phyloP scores from a whole-genome alignment of 2,888 invertebrate genomes.

The Cheilosia grossa region DNA sequence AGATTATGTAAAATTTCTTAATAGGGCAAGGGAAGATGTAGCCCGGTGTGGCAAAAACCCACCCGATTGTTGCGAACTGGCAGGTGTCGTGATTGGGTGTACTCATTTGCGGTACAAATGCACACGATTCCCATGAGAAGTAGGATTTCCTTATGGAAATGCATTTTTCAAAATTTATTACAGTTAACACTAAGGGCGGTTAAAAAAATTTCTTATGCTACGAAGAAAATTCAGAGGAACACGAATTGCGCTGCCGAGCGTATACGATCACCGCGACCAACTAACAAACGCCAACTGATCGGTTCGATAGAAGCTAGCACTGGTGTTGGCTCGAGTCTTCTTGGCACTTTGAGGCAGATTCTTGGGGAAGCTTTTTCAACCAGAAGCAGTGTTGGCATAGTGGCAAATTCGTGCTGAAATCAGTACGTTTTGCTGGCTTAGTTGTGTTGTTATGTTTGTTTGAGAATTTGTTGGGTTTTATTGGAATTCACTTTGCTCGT shows the following conservation, averaged over 20 bases:
- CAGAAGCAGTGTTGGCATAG: neutral
- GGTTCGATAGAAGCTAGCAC: neutral
- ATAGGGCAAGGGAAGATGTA: constrained; percentile 6
- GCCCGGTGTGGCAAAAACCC: constrained; percentile 36
- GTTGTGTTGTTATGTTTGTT: no score
- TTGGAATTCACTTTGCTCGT: no score
- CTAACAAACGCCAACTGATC: constrained; percentile 55
- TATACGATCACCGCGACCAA: constrained; percentile 45
- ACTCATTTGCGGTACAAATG: constrained; percentile 47
- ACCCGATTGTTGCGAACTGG: constrained; percentile 55
- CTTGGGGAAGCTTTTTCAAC: neutral
- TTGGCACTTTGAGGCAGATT: neutral
- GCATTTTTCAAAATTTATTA: constrained; percentile 35
- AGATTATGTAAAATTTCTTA: constrained; percentile 2
- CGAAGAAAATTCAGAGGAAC: neutral
- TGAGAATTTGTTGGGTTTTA: no score
- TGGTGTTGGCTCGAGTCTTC: constrained; percentile 1
- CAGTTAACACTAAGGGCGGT: neutral
- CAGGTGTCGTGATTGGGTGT: constrained; percentile 11
- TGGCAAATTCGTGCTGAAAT: neutral
- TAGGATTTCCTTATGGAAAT: constrained; percentile 30
- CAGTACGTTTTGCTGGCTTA: neutral
- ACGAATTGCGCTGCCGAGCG: neutral
- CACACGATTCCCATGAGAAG: constrained; percentile 43
- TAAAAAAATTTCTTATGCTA: neutral